Base-by-base conservation (phyloP, 2,888 invertebrate genomes). In the Smittia aterrima region DNA sequence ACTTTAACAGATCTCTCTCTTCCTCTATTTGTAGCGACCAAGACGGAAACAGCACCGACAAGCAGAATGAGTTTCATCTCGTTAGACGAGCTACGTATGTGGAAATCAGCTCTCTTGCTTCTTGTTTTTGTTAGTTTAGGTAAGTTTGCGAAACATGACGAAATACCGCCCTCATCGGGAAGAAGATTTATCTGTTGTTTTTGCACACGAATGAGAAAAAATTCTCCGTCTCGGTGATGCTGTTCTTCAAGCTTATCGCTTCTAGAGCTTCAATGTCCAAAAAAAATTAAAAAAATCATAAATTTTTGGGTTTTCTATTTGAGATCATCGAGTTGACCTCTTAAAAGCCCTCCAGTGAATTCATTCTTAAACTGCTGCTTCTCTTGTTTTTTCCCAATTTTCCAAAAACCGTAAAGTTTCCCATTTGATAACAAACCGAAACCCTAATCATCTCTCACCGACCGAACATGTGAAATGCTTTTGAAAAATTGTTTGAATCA, bases 51-150 rank as follows among this genome's bases (percentile, higher is more conserved):
- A n/a, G 22, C 58, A 58, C 18, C 18, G n/a, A 47, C 18, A 47
- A 47, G 32, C 24, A 67, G 20, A 20, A 67, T 66, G 66, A 66
- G 38, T 32, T 32, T 66, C 20, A n/a, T 32, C 32, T 66, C 66
- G 47, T 67, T 67, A 20, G 40, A 41, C 24, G 41, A n/a, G 11
- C 24, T 67, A 27, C 32, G 70, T 22, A 70, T 70, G 70, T 70
- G 70, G 70, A 54, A 53, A 53, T 70, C 70, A 70, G 70, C 70
- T 53, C 13, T 70, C 18, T 32, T 70, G 53, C 24, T 70, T n/a
- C 22, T 70, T 70, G 70, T 70, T 70, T 70, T 70, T 54, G 54
- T 70, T 54, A 41, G 70, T 54, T 54, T 70, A 54, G 70, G 70
- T 70, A 70, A 70, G 70, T 70, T 18, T 20, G 18, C 22, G 58